Conservation (phyloP, 2,113 vertebrate species). For the Columba janthina region DNA sequence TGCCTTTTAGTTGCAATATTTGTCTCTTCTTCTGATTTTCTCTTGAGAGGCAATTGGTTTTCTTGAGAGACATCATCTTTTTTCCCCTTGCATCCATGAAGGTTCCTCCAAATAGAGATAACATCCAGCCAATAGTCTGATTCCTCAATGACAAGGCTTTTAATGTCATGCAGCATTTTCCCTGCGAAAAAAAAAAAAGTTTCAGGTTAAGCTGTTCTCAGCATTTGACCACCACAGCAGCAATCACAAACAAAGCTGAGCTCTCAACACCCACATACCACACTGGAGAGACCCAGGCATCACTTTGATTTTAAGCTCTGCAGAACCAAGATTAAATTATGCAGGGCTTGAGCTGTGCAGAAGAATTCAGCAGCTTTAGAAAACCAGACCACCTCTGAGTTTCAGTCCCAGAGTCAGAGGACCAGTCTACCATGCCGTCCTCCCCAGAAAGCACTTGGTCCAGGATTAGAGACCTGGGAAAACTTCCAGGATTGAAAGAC, state of each 20-base stretch:
- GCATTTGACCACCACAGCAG: background rate
- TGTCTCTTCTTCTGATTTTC: slow-evolving; percentile 45
- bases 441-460: background rate
- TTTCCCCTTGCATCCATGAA: slow-evolving; percentile 6
- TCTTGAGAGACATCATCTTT: background rate
- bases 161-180: slow-evolving; percentile 65
- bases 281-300: background rate
- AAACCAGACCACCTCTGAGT: background rate
- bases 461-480: background rate
- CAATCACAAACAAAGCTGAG: background rate
- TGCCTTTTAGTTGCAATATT: slow-evolving; percentile 44
- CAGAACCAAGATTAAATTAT: background rate
- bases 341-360: background rate
- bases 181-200: slow-evolving; percentile 63
- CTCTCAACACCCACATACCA: background rate
- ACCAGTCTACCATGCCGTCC: background rate
- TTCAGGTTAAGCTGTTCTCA: background rate
- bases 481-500: background rate
- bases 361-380: background rate
- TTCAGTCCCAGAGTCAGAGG: background rate
- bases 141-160: slow-evolving; percentile 66
- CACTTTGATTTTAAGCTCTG: background rate
- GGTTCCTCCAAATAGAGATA: slow-evolving; percentile 68
- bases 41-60: slow-evolving; percentile 42
- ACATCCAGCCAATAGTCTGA: slow-evolving; percentile 60